Evolutionary conservation across 2,113 vertebrate species (phyloP), one percentile per base, ranked within the genome.

Genomic region (Diadophis punctatus): DNA sequence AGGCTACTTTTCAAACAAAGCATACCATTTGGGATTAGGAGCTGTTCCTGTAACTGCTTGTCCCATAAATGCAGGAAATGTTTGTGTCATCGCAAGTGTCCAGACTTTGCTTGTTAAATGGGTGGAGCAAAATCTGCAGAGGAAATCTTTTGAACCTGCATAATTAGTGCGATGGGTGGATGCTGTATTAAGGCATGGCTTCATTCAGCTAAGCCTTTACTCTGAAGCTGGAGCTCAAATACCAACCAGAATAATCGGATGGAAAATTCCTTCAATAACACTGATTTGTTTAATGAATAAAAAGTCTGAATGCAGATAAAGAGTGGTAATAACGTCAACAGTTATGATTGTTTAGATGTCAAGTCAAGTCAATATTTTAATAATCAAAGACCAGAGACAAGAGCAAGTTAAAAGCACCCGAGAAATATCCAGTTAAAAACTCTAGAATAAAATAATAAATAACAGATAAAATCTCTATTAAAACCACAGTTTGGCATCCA

Each of bases 51-150:
- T 96, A 96, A 96, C 95, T 97, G 96, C 95, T 92, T 93, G 96
- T 97, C 95, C 96, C 74, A 93, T 96, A 97, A 96, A 95, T 94
- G 96, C 91, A 97, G 96, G 95, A 97, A 97, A 94, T 11, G 89
- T 39, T 95, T 95, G 94, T 96, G 93, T 97, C 96, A 97, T 97
- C 93, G 60, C 89, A 95, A 96, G 93, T 93, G 87, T 91, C 96
- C 90, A 88, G 52, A 95, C 93, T 80, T 93, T 93, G 93, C 94
- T 94, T 25, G 84, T 86, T 93, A 95, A 93, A 93, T 90, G 91
- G 87, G 96, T 96, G 95, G 97, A 95, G 86, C 90, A 91, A 97
- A 97, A 94, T 95, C 95, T 97, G 93, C 91, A 96, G 95, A 93
- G 96, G 93, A 97, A 97, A 94, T 96, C 95, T 93, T 95, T 95